Evolutionary conservation across 1,140 invertebrate genomes (phyloP).

Genomic region (Drosophila pruinosa): DNA sequence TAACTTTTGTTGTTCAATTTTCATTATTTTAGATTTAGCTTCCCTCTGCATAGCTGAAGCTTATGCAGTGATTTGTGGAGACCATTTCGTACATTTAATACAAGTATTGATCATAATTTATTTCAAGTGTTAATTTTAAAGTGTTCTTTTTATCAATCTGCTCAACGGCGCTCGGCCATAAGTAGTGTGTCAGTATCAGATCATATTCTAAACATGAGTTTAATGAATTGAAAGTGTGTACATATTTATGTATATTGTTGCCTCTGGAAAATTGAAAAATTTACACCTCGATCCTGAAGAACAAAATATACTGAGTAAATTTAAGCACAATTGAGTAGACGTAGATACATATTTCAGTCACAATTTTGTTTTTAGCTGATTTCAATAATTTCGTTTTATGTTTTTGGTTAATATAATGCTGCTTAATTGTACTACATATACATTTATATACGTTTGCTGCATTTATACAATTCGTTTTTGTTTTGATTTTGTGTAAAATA

Average conservation of each 20-base stretch:
- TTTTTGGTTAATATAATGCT: slow-evolving; percentile 80
- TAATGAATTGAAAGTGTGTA: slow-evolving; percentile 37
- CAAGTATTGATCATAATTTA: slow-evolving; percentile 59
- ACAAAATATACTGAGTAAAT: slow-evolving; percentile 43
- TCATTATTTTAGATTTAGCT: slow-evolving; percentile 52
- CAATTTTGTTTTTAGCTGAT: slow-evolving; percentile 54
- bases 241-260: slow-evolving; percentile 14
- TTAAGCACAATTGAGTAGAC: slow-evolving; percentile 58
- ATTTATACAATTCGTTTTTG: slow-evolving; percentile 55
- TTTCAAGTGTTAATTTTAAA: slow-evolving; percentile 42
- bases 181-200: slow-evolving; percentile 27
- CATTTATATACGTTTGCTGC: slow-evolving; percentile 76
- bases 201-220: slow-evolving; percentile 38
- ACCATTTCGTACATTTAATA: slow-evolving; percentile 70
- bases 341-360: slow-evolving; percentile 42
- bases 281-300: slow-evolving; percentile 45
- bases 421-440: slow-evolving; percentile 77
- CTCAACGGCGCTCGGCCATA: slow-evolving; percentile 11
- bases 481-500: slow-evolving; percentile 37
- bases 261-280: slow-evolving; percentile 33
- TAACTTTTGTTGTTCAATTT: slow-evolving; percentile 48
- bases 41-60: slow-evolving; percentile 23
- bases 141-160: slow-evolving; percentile 33
- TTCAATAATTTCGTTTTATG: slow-evolving; percentile 61
- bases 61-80: slow-evolving; percentile 33